phyloP scores from a whole-genome alignment of 30 jellyfish, hydroid and myxozoan species.

The Morbakka virulenta region DNA sequence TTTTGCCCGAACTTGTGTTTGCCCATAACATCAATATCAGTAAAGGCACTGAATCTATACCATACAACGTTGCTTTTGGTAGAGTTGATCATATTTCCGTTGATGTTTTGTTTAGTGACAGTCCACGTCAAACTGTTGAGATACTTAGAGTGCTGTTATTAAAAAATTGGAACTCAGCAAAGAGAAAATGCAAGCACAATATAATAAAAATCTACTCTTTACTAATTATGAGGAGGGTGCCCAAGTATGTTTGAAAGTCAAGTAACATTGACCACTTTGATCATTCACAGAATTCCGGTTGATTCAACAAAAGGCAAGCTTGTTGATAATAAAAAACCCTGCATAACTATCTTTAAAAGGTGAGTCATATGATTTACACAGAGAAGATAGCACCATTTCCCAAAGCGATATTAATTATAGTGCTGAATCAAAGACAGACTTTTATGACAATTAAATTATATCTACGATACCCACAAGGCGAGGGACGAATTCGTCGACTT shows the following conservation, averaged over 20 bases:
- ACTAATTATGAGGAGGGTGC: constrained; percentile 22
- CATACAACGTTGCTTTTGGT: constrained; percentile 16
- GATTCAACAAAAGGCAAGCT: neutral
- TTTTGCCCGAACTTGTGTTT: constrained; percentile 23
- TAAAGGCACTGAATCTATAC: constrained; percentile 9
- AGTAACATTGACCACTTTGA: constrained; percentile 3
- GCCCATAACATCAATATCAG: constrained; percentile 10
- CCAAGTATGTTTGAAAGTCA: constrained; percentile 30
- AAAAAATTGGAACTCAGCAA: constrained; percentile 7
- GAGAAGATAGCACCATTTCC: constrained; percentile 1
- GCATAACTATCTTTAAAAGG: too few species aligned
- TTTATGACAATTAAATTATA: neutral
- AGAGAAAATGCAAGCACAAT: constrained; percentile 27
- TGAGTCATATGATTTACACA: neutral
- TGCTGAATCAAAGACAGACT: neutral
- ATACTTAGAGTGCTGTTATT: neutral
- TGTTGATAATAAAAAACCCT: neutral
- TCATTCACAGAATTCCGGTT: neutral
- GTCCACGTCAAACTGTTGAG: neutral
- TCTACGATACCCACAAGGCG: too few species aligned
- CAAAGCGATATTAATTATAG: neutral
- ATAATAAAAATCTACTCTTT: constrained; percentile 16
- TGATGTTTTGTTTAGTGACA: neutral
- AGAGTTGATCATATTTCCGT: constrained; percentile 4
- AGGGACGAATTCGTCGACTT: constrained; percentile 13